Base-by-base conservation (phyloP, 2,113 vertebrate genomes). In the Diadophis punctatus region DNA sequence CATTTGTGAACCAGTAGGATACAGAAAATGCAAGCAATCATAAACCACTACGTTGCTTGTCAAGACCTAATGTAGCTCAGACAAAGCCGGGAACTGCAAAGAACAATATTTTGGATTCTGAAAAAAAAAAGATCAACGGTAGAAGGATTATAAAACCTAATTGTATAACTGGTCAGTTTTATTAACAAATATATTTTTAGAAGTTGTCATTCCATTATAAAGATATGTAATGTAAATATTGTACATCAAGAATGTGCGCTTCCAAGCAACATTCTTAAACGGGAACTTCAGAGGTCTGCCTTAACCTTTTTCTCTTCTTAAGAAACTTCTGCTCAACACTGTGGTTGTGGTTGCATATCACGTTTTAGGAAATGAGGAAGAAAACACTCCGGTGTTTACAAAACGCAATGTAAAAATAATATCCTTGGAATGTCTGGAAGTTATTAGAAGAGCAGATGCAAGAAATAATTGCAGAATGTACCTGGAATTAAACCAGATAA, bases 1-100 rank as follows among this genome's bases (percentile, higher is more conserved):
- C 48, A 90, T 87, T 94, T 7, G 6, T 91, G 68, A 95, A 89
- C 39, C 46, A 48, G 90, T 56, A 93, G 80, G 91, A 90, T 52
- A 58, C 39, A 87, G 91, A 92, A 92, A 90, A 94, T 90, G 22
- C 88, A 93, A 94, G 52, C n/a, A 34, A 5, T 92, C 84, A 0
- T 6, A 92, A 94, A 91, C 48, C 87, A 30, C 1, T 39, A 52
- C 91, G 63, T 52, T 80, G 88, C 93, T 87, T 60, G n/a, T 55
- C 18, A 91, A 93, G 88, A 93, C 53, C 6, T 55, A 55, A 46
- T 0, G 0, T 14, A 56, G 93, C 87, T 89, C 74, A 94, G 4
- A 68, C 55, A 20, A 90, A 92, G 93, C 27, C 48, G 4, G 87
- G 27, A 91, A 49, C 22, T 2, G 18, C 0, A 34, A 93, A n/a